Base-by-base conservation (phyloP, 2,113 vertebrate genomes). In the Picathartes gymnocephalus region DNA sequence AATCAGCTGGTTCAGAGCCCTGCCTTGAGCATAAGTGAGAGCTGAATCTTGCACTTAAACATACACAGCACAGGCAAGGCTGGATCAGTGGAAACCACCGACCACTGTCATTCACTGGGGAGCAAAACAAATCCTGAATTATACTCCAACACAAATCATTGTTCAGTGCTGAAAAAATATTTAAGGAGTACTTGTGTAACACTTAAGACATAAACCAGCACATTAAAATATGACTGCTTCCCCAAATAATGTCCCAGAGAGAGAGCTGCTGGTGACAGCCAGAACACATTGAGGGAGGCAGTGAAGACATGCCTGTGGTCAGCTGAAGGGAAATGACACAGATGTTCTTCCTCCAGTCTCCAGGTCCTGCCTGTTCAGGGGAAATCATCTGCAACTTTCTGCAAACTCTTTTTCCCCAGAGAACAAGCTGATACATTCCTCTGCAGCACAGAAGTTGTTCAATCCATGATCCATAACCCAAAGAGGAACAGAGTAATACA, bases 241-340 rank as follows among this genome's bases (percentile, higher is more conserved):
- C 51, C 35, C 47, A 20, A 9, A 19, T 21, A 3, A 19, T 16
- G 48, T 61, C 53, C 82, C 65, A 21, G 3, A 35, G 76, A 66
- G 35, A 44, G 56, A 39, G n/a, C 51, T 86, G 93, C 68, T 42
- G 69, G 48, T 62, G 82, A 86, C 68, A 96, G 88, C 48, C 88
- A 86, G 68, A 86, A 42, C 33, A 39, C 39, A 2, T 19, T n/a
- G 16, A 21, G 2, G 18, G 37, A 92, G 68, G 47, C 68, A 56
- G 69, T 42, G 93, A 88, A 51, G 88, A 83, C 65, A 92, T 64
- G 79, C 74, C 83, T 94, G 92, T 48, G 93, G 90, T 90, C 86
- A 90, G 86, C 92, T 85, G 79, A 66, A 78, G 82, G 90, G 90
- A 96, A 88, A 86, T 83, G 77, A 93, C 64, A 92, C 94, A 93